Evolutionary conservation across 1,140 invertebrate genomes (phyloP).

Genomic region (Odontomachus brunneus): DNA sequence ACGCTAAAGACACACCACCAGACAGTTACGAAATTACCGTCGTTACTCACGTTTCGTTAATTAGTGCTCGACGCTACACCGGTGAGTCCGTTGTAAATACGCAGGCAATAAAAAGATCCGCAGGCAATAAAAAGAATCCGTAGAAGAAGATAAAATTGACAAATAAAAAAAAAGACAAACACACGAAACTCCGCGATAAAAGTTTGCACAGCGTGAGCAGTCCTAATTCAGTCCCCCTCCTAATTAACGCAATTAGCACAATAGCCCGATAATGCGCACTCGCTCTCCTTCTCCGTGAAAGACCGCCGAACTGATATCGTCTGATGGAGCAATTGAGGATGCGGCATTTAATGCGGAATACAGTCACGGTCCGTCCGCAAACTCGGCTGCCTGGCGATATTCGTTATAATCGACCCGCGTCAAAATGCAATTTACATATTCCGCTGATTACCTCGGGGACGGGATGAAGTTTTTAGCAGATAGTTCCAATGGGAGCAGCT

Average conservation of each 20-base stretch:
- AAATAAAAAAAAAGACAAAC: background rate
- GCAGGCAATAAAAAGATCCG: too few species aligned
- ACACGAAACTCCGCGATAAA: background rate
- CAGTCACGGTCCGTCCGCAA: conserved; percentile 11
- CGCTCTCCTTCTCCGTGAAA: background rate
- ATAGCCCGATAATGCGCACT: too few species aligned
- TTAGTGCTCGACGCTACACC: background rate
- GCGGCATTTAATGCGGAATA: conserved; percentile 33
- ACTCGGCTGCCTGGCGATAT: conserved; percentile 33
- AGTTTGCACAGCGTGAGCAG: too few species aligned
- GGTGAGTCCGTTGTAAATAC: background rate
- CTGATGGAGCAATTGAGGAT: conserved; percentile 31
- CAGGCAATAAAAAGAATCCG: too few species aligned
- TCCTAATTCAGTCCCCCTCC: too few species aligned
- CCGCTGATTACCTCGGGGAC: conserved; percentile 40
- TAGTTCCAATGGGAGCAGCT: conserved; percentile 36
- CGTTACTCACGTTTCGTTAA: conserved; percentile 26
- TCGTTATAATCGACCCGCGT: conserved; percentile 53
- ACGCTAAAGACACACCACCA: conserved; percentile 38
- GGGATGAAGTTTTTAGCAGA: conserved; percentile 46
- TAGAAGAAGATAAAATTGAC: too few species aligned
- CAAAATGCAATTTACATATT: conserved; percentile 62
- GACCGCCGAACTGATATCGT: background rate
- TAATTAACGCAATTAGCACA: too few species aligned
- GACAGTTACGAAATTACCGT: conserved; percentile 44